Evolutionary conservation across 2,888 invertebrate species (phyloP).

Genomic region (Ophion ventricosus): DNA sequence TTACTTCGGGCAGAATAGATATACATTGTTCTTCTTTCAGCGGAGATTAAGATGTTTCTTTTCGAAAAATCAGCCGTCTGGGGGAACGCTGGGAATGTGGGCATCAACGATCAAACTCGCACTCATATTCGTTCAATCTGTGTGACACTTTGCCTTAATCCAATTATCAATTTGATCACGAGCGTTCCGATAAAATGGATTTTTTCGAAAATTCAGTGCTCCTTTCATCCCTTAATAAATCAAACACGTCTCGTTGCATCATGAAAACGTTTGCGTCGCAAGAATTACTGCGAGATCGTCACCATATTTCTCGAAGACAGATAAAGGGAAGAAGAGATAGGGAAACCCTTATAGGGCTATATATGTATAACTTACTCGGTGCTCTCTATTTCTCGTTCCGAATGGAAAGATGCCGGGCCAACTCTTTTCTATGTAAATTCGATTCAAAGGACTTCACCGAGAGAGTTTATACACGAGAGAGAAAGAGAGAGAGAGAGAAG

Average conservation of each 20-base stretch:
- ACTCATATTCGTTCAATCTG: neutral
- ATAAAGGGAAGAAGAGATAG: conserved; percentile 36
- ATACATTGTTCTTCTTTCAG: neutral
- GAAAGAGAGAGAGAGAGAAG: conserved; percentile 6
- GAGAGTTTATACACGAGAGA: conserved; percentile 57
- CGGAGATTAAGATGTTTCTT: too few species aligned
- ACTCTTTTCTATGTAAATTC: conserved; percentile 66
- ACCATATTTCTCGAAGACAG: conserved; percentile 7
- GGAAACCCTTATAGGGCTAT: conserved; percentile 6
- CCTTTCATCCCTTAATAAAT: conserved; percentile 5
- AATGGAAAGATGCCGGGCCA: conserved; percentile 58
- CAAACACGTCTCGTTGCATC: conserved; percentile 9
- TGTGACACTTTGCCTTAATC: neutral
- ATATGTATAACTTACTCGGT: conserved; percentile 30
- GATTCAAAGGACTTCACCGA: conserved; percentile 56
- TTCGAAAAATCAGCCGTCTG: too few species aligned
- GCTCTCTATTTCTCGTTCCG: conserved; percentile 51
- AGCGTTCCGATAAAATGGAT: neutral
- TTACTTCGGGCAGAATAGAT: neutral
- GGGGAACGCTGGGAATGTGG: too few species aligned
- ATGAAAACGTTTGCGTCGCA: conserved; percentile 1
- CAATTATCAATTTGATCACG: neutral
- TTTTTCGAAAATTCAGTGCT: neutral
- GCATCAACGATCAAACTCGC: neutral
- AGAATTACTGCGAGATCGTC: conserved; percentile 19